Evolutionary conservation across 2,797 vertebrate genomes (phyloP), one percentile per base, ranked within the genome.

Genomic region (Acridotheres tristis): DNA sequence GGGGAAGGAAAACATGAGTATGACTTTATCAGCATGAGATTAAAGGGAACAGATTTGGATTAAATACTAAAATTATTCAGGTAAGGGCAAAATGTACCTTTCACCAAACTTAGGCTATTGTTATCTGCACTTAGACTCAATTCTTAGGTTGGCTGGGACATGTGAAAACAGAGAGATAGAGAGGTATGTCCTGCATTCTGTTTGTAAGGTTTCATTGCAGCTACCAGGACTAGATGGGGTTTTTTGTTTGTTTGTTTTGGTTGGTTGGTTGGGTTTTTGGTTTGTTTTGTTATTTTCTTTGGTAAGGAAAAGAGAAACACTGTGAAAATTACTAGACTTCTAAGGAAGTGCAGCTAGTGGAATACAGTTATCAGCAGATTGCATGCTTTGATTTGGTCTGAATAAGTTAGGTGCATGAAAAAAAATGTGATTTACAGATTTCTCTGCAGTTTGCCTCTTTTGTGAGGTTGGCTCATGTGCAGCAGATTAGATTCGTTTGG

Each of bases 311-410:
- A 76, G 21, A 76, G 43, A 93, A 89, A 76, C 43, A 68, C 30
- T 69, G 45, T 83, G 63, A 63, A 94, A 95, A 87, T 92, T 83
- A 77, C 42, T 67, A 67, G 65, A 30, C 38, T 94, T 91, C 91
- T 91, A 74, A 67, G 47, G 79, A 93, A 74, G 68, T 63, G 17
- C 47, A 77, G 82, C 79, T 74, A 80, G 51, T 77, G 66, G n/a
- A 92, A 74, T 75, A 83, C 34, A 63, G 90, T 91, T 96, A 95
- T 82, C 90, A 95, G 74, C 38, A 92, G 87, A 92, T 80, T 93
- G 71, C 61, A 82, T 77, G 50, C 72, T 94, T 95, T 93, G 94
- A 89, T 93, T 96, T 96, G 57, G 30, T 85, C 65, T 87, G 66
- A 93, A 29, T 82, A 80, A 90, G 86, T 69, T 63, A 92, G 57